Conservation (phyloP, 2,888 invertebrate genomes). For the Troides helena region DNA sequence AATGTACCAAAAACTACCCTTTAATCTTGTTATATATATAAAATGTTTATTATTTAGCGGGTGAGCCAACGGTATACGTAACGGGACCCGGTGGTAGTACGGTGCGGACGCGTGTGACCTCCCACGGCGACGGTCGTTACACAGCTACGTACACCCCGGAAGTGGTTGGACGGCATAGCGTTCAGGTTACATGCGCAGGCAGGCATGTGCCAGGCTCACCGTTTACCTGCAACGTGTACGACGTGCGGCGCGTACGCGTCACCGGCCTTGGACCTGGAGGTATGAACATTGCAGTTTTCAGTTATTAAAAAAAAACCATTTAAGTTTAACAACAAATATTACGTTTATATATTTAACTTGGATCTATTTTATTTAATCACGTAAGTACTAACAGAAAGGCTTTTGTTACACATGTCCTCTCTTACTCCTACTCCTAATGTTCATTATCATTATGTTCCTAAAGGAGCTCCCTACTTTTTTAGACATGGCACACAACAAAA, state of each 20-base stretch:
- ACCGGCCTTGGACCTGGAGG: constrained; percentile 81
- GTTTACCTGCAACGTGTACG: constrained; percentile 96
- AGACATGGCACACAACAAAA: too few species aligned
- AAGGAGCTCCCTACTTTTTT: too few species aligned
- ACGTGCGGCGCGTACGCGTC: constrained; percentile 90
- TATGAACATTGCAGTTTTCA: constrained; percentile 31
- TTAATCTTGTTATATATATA: too few species aligned
- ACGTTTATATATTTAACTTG: background rate
- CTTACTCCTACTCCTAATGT: too few species aligned
- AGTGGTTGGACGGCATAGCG: constrained; percentile 92
- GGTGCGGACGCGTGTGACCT: constrained; percentile 85
- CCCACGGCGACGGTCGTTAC: constrained; percentile 84
- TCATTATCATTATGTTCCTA: too few species aligned
- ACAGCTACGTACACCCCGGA: constrained; percentile 90
- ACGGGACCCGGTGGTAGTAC: constrained; percentile 92
- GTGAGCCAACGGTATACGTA: constrained; percentile 86
- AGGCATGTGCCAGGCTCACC: constrained; percentile 94
- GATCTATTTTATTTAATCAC: too few species aligned
- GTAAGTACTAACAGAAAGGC: too few species aligned
- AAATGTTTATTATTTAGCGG: constrained; percentile 52
- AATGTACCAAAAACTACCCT: too few species aligned
- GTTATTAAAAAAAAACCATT: background rate
- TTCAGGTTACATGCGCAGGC: constrained; percentile 90
- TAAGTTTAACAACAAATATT: background rate
- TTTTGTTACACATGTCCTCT: too few species aligned